These are phyloP conservation scores for Craseonycteris thonglongyai DNA, from an alignment of 2,113 vertebrate species.

Conservation along the genomic window DNA sequence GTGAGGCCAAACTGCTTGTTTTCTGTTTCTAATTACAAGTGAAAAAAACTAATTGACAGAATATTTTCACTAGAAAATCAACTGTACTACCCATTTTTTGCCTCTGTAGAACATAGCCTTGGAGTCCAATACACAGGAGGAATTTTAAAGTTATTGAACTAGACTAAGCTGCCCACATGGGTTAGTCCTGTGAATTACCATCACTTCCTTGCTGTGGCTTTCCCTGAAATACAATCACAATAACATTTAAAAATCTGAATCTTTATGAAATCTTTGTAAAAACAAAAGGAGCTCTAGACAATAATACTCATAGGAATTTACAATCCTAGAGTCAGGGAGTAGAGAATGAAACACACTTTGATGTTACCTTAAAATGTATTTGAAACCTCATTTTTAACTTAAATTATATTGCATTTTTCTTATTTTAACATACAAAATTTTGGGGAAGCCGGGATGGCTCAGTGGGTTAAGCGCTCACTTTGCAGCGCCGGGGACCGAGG, in stretches of 20 bases:
- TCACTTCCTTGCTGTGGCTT: neutral
- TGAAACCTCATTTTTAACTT: neutral
- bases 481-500: too few species aligned
- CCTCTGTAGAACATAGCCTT: neutral
- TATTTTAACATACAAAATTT: too few species aligned
- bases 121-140: neutral
- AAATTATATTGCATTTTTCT: neutral
- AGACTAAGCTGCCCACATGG: neutral
- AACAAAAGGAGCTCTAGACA: neutral
- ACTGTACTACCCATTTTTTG: neutral
- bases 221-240: neutral
- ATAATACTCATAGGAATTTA: neutral
- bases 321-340: neutral
- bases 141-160: neutral
- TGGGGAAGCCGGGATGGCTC: too few species aligned
- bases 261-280: neutral
- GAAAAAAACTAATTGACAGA: constrained; percentile 23
- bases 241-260: neutral
- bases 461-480: too few species aligned
- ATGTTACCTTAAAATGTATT: neutral
- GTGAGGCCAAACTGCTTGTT: neutral
- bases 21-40: constrained; percentile 41
- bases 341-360: neutral
- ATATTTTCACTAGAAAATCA: constrained; percentile 28
- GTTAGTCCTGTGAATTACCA: neutral